These are phyloP conservation scores for Oncopodura yosiiana DNA, from an alignment of 1,140 invertebrate species.

Conservation along the genomic window DNA sequence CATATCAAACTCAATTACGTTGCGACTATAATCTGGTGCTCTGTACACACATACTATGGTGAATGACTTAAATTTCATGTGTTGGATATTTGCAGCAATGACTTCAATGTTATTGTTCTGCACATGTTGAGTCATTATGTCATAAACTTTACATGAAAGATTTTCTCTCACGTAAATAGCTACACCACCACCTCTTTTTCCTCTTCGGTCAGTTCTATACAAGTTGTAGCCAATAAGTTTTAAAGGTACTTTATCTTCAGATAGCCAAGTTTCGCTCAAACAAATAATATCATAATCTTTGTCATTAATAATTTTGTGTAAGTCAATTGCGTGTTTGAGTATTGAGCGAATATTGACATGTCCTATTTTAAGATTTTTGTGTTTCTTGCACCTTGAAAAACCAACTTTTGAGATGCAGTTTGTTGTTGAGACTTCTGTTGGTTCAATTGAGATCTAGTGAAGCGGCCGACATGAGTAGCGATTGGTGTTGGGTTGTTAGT, in stretches of 20 bases:
- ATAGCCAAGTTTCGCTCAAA: constrained; percentile 10
- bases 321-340: background rate
- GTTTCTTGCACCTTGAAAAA: too few relatives aligned
- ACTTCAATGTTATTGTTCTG: background rate
- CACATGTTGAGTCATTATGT: too few relatives aligned
- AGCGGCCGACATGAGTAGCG: too few relatives aligned
- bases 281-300: background rate
- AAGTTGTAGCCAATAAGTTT: background rate
- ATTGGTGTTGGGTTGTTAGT: too few relatives aligned
- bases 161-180: background rate
- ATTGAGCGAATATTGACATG: constrained; percentile 1
- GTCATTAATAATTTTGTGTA: background rate
- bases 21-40: background rate
- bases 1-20: background rate
- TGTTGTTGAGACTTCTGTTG: too few relatives aligned
- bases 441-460: too few relatives aligned
- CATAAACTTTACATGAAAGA: background rate
- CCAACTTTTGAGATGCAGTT: too few relatives aligned
- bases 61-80: background rate
- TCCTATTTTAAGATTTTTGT: too few relatives aligned
- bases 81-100: background rate
- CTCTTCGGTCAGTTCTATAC: background rate
- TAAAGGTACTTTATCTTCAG: background rate
- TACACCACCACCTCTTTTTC: constrained; percentile 5
- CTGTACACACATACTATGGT: too few relatives aligned